Evolutionary conservation across 2,888 invertebrate genomes (phyloP), one percentile per base, ranked within the genome.

Genomic region (Thymelicus acteon): DNA sequence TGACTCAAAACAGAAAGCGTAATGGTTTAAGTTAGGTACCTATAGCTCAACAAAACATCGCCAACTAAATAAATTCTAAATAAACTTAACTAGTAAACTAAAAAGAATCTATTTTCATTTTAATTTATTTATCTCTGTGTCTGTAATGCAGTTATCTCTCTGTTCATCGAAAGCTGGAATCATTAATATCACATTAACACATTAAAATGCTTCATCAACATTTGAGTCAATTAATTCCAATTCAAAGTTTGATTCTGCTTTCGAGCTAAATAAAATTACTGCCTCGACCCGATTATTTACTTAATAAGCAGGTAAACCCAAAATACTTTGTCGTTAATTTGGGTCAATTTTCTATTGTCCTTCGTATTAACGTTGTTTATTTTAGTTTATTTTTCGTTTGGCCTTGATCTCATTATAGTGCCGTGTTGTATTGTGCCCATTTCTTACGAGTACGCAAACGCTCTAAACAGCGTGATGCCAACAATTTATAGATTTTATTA

Each of bases 371-470:
- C 70, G 67, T 71, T 62, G 15, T 47, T 61, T 62, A 74, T 72
- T 72, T 66, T 69, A 13, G 74, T 76, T 76, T 72, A 76, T 72
- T 62, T 75, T 72, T 68, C 24, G 60, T 75, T 76, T 48, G 77
- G 74, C 85, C 85, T 85, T 85, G 85, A 78, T 76, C 82, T 83
- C 80, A 82, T 83, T 82, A n/a, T n/a, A 74, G 24, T 24, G 48
- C 7, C 52, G 24, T 31, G 31, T 31, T 5, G 31, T 37, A 47
- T 63, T 63, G 31, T 61, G 24, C 60, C 52, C 40, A 74, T 76
- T 76, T 69, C 61, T 75, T 70, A 74, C n/a, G n/a, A n/a, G n/a
- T n/a, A n/a, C 72, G 72, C 68, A 58, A 74, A 73, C 58, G 61
- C 63, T 67, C 61, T 65, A 64, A 57, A 71, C 2, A 7, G 6